Conservation (phyloP, 1,140 invertebrate genomes). For the Drosophila tristis region DNA sequence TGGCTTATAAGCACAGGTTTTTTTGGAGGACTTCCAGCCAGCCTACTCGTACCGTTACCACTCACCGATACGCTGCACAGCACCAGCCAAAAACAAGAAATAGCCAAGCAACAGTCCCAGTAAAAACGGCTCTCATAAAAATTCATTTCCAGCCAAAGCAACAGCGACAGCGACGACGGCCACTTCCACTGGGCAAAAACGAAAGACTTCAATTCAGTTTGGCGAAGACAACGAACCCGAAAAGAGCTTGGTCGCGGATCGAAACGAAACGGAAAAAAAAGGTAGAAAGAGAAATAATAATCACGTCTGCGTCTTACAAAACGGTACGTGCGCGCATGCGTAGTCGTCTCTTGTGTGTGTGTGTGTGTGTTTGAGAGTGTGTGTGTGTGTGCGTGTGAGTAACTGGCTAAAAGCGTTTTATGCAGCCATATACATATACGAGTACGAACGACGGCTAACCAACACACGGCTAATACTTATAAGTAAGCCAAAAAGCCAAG, state of each 20-base stretch:
- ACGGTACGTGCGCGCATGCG: slow-evolving; percentile 80
- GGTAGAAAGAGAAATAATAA: slow-evolving; percentile 50
- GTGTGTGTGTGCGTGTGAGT: slow-evolving; percentile 10
- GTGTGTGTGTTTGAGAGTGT: slow-evolving; percentile 16
- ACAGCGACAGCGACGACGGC: slow-evolving; percentile 31
- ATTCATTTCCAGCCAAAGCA: slow-evolving; percentile 57
- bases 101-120: slow-evolving; percentile 33
- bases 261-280: slow-evolving; percentile 40
- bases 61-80: slow-evolving; percentile 5
- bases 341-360: slow-evolving; percentile 42
- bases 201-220: slow-evolving; percentile 84
- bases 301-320: slow-evolving; percentile 55
- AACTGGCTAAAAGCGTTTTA: slow-evolving; percentile 66
- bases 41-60: slow-evolving; percentile 35
- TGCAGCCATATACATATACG: slow-evolving; percentile 52
- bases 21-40: slow-evolving; percentile 15
- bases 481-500: slow-evolving; percentile 45
- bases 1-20: not conserved
- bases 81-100: slow-evolving; percentile 18
- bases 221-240: slow-evolving; percentile 84
- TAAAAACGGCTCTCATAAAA: slow-evolving; percentile 46
- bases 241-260: slow-evolving; percentile 70
- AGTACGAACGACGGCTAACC: slow-evolving; percentile 38
- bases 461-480: slow-evolving; percentile 32
- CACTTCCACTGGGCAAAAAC: slow-evolving; percentile 80